A percentile compares a stretch with the other conserved stretches of the same genome.
Conservation (phyloP, 2,797 vertebrate genomes). For the Hydrophis major region DNA sequence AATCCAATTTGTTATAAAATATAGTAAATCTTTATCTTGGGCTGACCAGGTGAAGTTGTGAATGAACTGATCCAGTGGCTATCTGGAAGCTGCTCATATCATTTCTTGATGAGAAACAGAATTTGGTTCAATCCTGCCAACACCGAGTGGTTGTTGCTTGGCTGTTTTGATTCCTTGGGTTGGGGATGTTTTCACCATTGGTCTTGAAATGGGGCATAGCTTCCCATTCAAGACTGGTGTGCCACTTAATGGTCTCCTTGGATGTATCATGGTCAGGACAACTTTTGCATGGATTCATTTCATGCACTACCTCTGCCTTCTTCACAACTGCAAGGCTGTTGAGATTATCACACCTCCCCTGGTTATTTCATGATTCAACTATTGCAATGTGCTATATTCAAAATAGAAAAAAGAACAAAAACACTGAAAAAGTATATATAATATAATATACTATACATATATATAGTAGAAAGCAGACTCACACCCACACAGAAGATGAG, state of each 20-base stretch:
- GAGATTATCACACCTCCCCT: background rate
- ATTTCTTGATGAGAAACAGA: background rate
- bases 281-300: background rate
- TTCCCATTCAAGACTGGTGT: background rate
- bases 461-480: too few species aligned
- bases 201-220: background rate
- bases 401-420: background rate
- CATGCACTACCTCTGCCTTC: background rate
- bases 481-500: too few species aligned
- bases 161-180: background rate
- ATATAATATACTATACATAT: too few species aligned
- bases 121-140: background rate
- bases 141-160: background rate
- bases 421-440: background rate
- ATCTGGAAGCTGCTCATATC: background rate
- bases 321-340: background rate
- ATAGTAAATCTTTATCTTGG: background rate
- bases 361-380: background rate
- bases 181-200: background rate
- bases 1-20: background rate
- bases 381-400: background rate
- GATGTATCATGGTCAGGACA: background rate
- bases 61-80: background rate
- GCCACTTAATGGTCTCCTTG: background rate
- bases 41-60: background rate